These are phyloP conservation scores for Drosophila sturtevanti DNA, from an alignment of 1,140 invertebrate species.

Conservation along the genomic window DNA sequence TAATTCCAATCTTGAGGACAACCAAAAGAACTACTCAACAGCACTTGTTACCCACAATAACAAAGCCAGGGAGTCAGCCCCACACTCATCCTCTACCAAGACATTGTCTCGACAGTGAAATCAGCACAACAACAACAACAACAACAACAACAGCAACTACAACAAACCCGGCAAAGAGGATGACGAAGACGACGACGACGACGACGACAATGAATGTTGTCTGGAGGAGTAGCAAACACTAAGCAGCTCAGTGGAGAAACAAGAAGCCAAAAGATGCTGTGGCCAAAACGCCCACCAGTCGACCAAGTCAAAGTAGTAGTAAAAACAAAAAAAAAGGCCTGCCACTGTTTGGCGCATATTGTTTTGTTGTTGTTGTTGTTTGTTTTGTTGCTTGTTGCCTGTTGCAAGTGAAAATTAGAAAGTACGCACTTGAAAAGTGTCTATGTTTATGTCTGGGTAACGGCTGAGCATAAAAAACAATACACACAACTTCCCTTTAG, in stretches of 20 bases:
- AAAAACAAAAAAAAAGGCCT: constrained; percentile 47
- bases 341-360: constrained; percentile 46
- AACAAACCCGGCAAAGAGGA: constrained; percentile 21
- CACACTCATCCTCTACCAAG: constrained; percentile 10
- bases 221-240: constrained; percentile 13
- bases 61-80: background rate
- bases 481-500: background rate
- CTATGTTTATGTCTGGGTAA: constrained; percentile 70
- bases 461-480: constrained; percentile 35
- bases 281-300: constrained; percentile 68
- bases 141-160: constrained; percentile 17
- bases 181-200: background rate
- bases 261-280: constrained; percentile 6
- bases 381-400: constrained; percentile 58
- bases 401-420: constrained; percentile 78
- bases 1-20: constrained; percentile 46
- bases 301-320: constrained; percentile 58
- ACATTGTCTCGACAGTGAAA: constrained; percentile 47
- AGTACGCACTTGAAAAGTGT: constrained; percentile 77
- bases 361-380: constrained; percentile 53
- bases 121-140: constrained; percentile 39
- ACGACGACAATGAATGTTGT: constrained; percentile 3
- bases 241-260: constrained; percentile 46
- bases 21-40: constrained; percentile 15
- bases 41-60: constrained; percentile 53